Evolutionary conservation across 2,888 invertebrate species (phyloP).

Genomic region (Temnothorax ravouxi): DNA sequence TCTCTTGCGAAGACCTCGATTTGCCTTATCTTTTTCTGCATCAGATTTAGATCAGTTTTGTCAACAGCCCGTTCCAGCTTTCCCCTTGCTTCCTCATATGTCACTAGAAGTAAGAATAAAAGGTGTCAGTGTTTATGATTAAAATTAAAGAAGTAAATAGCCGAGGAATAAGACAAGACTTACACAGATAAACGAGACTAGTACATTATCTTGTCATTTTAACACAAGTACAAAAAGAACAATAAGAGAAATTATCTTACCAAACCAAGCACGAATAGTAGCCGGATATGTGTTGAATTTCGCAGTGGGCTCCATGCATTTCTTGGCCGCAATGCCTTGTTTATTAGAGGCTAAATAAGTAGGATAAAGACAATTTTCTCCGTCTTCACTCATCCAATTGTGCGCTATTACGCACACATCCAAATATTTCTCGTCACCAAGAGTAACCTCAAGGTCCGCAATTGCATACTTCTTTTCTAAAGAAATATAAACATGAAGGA

Average conservation of each 20-base stretch:
- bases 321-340: not conserved
- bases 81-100: not conserved
- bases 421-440: not conserved
- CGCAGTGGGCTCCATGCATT: constrained; percentile 1
- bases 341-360: not conserved
- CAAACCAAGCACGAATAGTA: constrained; percentile 2
- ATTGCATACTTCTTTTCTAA: not conserved
- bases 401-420: constrained; percentile 2
- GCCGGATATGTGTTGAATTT: not conserved
- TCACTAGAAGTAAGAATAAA: not conserved
- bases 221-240: not conserved
- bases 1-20: not conserved
- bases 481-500: not conserved
- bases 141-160: not conserved
- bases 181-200: not conserved
- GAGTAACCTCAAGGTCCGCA: not conserved
- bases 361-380: not conserved
- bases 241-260: not conserved
- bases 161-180: not conserved
- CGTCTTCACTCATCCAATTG: not conserved
- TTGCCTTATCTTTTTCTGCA: not conserved
- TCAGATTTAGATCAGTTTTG: not conserved
- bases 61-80: constrained; percentile 1
- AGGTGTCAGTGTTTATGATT: not conserved
- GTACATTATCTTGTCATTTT: not conserved